These are phyloP conservation scores for Tympanoctomys barrerae DNA, from an alignment of 2,797 vertebrate species.

Conservation along the genomic window DNA sequence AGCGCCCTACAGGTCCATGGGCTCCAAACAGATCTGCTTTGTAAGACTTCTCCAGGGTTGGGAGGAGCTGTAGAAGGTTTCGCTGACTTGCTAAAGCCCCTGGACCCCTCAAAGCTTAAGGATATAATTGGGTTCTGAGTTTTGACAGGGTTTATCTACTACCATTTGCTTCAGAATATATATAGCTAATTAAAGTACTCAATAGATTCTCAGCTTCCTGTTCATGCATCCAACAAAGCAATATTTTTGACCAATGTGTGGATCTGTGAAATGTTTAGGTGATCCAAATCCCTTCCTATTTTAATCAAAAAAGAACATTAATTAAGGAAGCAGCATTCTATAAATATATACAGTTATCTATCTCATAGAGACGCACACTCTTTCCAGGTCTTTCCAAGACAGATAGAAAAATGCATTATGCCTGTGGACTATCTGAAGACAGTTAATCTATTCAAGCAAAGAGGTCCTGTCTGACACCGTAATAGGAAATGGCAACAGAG, in stretches of 20 bases:
- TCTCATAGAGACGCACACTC: not conserved
- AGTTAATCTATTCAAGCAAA: not conserved
- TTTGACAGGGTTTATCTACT: not conserved
- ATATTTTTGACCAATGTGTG: fast-evolving
- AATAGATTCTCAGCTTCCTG: not conserved
- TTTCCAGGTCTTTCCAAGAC: not conserved
- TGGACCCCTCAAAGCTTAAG: not conserved
- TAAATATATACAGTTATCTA: not conserved
- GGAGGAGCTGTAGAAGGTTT: not conserved
- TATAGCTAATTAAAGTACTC: not conserved
- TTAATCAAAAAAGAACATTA: not conserved
- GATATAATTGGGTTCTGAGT: not conserved
- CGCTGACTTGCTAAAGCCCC: not conserved
- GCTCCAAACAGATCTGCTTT: not conserved
- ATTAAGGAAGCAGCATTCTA: not conserved
- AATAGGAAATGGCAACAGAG: not conserved
- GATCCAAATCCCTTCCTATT: not conserved
- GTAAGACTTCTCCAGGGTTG: not conserved
- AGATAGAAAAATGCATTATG: not conserved
- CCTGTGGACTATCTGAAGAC: not conserved
- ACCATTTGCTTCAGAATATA: not conserved
- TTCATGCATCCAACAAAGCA: not conserved
- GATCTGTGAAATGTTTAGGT: not conserved
- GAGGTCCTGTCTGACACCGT: too few species aligned
- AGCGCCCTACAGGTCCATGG: not conserved